Evolutionary conservation across 2,113 vertebrate genomes (phyloP).

Genomic region (Eulemur rufifrons): DNA sequence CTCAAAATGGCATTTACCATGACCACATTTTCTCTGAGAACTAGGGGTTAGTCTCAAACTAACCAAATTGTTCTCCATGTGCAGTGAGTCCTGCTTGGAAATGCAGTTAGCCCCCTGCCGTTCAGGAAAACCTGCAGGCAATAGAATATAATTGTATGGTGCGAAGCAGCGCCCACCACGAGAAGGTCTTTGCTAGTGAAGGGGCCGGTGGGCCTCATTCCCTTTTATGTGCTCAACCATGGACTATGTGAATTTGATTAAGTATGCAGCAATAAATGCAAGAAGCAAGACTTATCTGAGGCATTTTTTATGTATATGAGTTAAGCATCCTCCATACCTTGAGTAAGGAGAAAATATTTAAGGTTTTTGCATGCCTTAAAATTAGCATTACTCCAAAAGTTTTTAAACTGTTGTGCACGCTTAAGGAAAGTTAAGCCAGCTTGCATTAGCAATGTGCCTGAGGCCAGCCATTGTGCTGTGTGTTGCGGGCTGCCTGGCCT

Average conservation of each 20-base stretch:
- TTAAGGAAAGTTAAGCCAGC: not conserved
- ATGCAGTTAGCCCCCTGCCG: not conserved
- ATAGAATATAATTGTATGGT: not conserved
- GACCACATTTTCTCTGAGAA: not conserved
- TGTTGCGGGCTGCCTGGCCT: slow-evolving; percentile 90
- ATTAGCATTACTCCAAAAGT: not conserved
- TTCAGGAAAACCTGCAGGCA: not conserved
- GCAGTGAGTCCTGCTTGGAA: too few species aligned
- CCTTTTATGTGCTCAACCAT: not conserved
- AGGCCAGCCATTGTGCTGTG: slow-evolving; percentile 49
- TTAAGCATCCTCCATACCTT: accelerated
- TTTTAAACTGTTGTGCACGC: not conserved
- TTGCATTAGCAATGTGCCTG: not conserved
- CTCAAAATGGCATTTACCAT: not conserved
- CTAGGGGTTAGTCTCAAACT: not conserved
- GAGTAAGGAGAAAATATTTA: not conserved
- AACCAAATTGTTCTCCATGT: accelerated
- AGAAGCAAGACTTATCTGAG: too few species aligned
- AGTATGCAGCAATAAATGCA: too few species aligned
- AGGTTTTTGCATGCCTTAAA: not conserved
- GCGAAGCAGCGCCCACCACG: too few species aligned
- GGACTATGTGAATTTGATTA: too few species aligned
- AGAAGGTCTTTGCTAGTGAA: too few species aligned
- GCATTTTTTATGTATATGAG: not conserved
- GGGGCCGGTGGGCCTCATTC: not conserved